Base-by-base conservation (phyloP, 1,140 invertebrate genomes). In the Meloidogyne hapla region DNA sequence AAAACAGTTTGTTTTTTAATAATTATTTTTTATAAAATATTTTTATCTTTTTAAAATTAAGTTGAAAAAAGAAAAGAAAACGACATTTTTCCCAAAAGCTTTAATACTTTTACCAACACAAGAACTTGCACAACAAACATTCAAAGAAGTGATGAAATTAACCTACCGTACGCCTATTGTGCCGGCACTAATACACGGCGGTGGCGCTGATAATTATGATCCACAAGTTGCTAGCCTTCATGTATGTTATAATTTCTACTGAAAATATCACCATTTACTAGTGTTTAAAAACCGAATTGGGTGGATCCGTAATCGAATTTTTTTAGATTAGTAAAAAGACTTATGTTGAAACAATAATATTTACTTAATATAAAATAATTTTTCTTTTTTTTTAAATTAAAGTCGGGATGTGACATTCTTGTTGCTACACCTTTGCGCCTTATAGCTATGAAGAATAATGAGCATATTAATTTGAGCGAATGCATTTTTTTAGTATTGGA, bases 81-180 rank as follows among this genome's bases (percentile, higher is more conserved):
- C 13, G 18, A 13, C 48, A 6, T 56, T 1, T 21, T 56, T 15
- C n/a, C 96, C 96, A 1, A 88, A 96, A 80, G 94, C 91, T 91
- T 89, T 99, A 75, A 92, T 94, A 3, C 93, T 98, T 85, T 94
- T 95, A 42, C 95, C 95, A 12, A 98, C 95, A 64, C 89, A 94
- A 84, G 95, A 98, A 90, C 90, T 98, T 80, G 95, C 95, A 65
- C 95, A 94, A 8, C 95, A 98, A 86, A 98, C 98, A 84, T 96
- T 94, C 87, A 94, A 97, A 83, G 96, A 98, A 89, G 94, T 94
- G 73, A 92, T 93, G 74, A 98, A 98, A 89, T 97, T 97, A 88
- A 91, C 94, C 63, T 97, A 96, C 87, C 91, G 95, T 72, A 93
- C 92, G 74, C 91, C 92, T 69, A 92, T 97, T 87, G 91, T 93